phyloP scores from a whole-genome alignment of 2,888 invertebrate species.

The Gymnocheta viridis region DNA sequence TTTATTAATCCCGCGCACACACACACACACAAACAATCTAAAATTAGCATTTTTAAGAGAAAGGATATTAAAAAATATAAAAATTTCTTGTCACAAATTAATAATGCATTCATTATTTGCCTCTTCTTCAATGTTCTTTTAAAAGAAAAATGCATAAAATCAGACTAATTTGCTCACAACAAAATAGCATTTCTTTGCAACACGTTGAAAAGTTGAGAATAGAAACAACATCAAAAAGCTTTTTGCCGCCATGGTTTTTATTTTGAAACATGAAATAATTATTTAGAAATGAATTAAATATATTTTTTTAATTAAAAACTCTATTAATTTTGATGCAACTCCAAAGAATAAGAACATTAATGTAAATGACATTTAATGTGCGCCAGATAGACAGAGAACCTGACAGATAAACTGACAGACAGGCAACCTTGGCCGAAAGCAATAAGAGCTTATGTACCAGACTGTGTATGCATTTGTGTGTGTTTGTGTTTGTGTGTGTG shows the following conservation, averaged over 20 bases:
- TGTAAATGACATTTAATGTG: constrained; percentile 59
- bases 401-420: constrained; percentile 1
- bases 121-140: constrained; percentile 14
- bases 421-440: constrained; percentile 50
- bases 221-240: constrained; percentile 52
- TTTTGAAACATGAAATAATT: constrained; percentile 11
- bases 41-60: neutral
- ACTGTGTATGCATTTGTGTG: neutral
- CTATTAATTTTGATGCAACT: constrained; percentile 61
- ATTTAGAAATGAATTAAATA: constrained; percentile 51
- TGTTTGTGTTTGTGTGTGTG: neutral
- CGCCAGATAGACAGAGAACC: neutral
- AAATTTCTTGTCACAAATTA: constrained; percentile 28
- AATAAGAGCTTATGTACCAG: neutral
- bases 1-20: neutral
- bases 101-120: constrained; percentile 31
- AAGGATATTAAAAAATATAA: constrained; percentile 2
- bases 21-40: neutral
- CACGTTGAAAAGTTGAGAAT: neutral
- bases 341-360: constrained; percentile 41
- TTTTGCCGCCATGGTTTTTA: constrained; percentile 31
- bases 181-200: neutral
- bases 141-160: constrained; percentile 7
- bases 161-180: constrained; percentile 11
- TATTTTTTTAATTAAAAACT: constrained; percentile 60